These are phyloP conservation scores for Pipistrellus pipistrellus DNA, from an alignment of 2,797 vertebrate genomes.

Conservation along the genomic window DNA sequence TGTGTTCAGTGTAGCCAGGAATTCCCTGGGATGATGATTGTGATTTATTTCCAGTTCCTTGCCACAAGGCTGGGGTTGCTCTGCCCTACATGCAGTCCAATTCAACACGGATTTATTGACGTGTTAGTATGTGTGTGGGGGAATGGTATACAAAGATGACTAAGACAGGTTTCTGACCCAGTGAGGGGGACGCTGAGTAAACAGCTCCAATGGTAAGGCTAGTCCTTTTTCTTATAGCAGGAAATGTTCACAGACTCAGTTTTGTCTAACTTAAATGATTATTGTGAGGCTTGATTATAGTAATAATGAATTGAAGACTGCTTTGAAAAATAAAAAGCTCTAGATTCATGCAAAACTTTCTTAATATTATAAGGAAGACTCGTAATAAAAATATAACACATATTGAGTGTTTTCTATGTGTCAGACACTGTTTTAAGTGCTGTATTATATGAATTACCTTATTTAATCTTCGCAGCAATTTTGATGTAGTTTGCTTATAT, in stretches of 20 bases:
- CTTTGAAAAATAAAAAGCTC: neutral
- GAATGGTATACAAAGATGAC: neutral
- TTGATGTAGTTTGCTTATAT: conserved; percentile 48
- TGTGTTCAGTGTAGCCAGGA: conserved; percentile 4
- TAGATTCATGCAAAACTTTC: conserved; percentile 42
- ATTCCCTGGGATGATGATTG: conserved; percentile 7
- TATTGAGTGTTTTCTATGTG: conserved; percentile 5
- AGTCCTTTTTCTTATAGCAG: neutral
- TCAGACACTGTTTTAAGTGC: neutral
- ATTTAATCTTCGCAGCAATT: conserved; percentile 40
- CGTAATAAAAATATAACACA: conserved; percentile 38
- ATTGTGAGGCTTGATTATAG: conserved; percentile 16
- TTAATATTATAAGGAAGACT: conserved; percentile 13
- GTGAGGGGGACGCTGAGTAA: neutral
- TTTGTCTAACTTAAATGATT: neutral
- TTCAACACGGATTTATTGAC: conserved; percentile 23
- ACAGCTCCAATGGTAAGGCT: neutral
- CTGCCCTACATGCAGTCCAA: conserved; percentile 21
- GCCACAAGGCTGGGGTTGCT: neutral
- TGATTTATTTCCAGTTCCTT: neutral
- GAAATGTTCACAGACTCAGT: neutral
- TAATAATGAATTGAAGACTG: conserved; percentile 38
- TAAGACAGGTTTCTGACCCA: neutral
- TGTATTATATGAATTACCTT: conserved; percentile 48
- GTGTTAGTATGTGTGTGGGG: neutral